A percentile compares a stretch with the other conserved stretches of the same genome.
phyloP scores from a whole-genome alignment of 2,888 invertebrate species.

The Acanthosoma haemorrhoidale region DNA sequence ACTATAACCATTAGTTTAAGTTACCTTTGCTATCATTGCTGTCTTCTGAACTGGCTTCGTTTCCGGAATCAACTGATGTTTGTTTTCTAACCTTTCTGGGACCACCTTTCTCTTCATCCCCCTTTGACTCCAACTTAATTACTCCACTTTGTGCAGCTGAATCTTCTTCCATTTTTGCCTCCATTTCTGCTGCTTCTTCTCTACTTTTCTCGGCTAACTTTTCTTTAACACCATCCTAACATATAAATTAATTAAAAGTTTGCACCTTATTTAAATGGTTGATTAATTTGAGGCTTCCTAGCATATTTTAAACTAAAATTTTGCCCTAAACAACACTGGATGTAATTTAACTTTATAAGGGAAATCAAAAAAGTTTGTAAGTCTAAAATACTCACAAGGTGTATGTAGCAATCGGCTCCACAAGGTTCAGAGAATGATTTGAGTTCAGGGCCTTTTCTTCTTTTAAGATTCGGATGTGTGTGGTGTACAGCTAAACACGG shows the following conservation, averaged over 20 bases:
- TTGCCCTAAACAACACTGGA: neutral
- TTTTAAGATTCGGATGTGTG: conserved; percentile 82
- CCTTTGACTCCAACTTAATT: neutral
- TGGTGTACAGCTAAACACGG: conserved; percentile 79
- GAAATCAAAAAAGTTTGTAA: neutral
- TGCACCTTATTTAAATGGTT: too few species aligned
- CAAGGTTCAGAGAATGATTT: conserved; percentile 83
- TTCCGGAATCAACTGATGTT: conserved; percentile 75
- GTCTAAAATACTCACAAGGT: conserved; percentile 58
- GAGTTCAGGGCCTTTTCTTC: conserved; percentile 81
- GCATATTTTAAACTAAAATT: neutral
- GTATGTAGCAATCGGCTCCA: conserved; percentile 79
- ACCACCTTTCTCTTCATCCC: conserved; percentile 31
- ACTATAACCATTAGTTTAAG: neutral
- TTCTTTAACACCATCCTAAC: conserved; percentile 78
- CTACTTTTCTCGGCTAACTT: conserved; percentile 60
- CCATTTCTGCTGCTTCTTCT: conserved; percentile 57
- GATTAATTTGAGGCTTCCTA: neutral
- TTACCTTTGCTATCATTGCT: conserved; percentile 76
- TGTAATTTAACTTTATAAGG: too few species aligned
- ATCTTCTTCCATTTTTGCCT: conserved; percentile 41
- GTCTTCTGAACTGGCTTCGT: conserved; percentile 90
- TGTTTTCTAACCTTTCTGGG: conserved; percentile 57
- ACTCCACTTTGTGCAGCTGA: conserved; percentile 15
- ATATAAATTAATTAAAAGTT: neutral